phyloP scores from a whole-genome alignment of 2,113 vertebrate genomes.

The Dendropsophus ebraccatus region DNA sequence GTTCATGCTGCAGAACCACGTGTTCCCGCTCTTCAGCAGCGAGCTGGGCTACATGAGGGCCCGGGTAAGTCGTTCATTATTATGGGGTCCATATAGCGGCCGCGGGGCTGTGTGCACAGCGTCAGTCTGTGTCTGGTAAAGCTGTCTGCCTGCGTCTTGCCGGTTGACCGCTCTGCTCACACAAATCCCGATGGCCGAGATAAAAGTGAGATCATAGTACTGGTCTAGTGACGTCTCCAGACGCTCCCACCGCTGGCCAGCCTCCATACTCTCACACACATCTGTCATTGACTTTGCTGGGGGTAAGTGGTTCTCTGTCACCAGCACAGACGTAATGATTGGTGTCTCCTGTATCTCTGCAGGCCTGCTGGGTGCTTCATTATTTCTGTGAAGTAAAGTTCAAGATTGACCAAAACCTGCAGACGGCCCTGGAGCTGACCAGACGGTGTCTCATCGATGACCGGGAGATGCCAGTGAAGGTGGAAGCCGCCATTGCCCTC shows the following conservation, averaged over 20 bases:
- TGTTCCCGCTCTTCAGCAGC: conserved; percentile 95
- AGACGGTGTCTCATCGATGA: conserved; percentile 95
- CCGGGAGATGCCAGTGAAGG: conserved; percentile 98
- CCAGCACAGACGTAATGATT: too few relatives aligned
- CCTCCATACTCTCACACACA: conserved; percentile 77
- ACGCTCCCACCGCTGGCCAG: conserved; percentile 72
- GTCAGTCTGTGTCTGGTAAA: conserved; percentile 75
- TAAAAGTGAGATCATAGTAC: conserved; percentile 79
- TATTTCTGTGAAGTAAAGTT: conserved; percentile 99
- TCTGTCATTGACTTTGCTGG: too few relatives aligned
- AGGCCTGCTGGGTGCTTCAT: conserved; percentile 99
- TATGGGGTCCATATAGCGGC: too few relatives aligned
- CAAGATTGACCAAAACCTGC: conserved; percentile 96
- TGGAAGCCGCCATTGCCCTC: conserved; percentile 96
- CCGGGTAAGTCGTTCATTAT: conserved; percentile 83
- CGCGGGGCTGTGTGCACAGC: conserved; percentile 70
- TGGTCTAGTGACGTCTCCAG: conserved; percentile 73
- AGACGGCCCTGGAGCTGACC: conserved; percentile 92
- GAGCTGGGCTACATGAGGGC: conserved; percentile 98
- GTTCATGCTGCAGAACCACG: conserved; percentile 97
- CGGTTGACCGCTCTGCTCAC: conserved; percentile 70
- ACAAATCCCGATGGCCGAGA: conserved; percentile 73
- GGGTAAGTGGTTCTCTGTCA: too few relatives aligned
- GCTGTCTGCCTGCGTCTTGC: conserved; percentile 72
- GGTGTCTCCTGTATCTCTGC: neutral